These are phyloP conservation scores for Parambassis ranga DNA, from an alignment of 2,797 vertebrate species.

Conservation along the genomic window DNA sequence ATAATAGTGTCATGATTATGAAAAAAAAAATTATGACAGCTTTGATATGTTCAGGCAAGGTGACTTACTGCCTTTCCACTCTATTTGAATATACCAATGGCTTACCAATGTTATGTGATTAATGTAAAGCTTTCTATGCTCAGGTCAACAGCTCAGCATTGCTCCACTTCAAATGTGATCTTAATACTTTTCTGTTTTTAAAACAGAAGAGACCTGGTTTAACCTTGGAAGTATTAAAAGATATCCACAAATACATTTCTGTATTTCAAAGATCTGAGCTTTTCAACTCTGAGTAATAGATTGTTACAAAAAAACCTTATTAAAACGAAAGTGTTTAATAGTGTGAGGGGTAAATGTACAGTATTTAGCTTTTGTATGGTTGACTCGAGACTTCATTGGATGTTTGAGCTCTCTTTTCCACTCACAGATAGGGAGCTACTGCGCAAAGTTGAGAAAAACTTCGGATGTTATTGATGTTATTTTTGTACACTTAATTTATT, in stretches of 20 bases:
- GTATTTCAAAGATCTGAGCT: slow-evolving; percentile 99
- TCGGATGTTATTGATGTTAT: slow-evolving; percentile 85
- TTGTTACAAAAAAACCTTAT: slow-evolving; percentile 94
- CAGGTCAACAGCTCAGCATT: slow-evolving; percentile 96
- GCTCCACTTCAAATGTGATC: slow-evolving; percentile 85
- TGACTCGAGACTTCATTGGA: slow-evolving; percentile 95
- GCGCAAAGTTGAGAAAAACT: slow-evolving; percentile 77
- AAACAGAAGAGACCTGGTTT: slow-evolving; percentile 65
- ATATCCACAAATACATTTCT: slow-evolving; percentile 83
- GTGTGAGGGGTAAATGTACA: slow-evolving; percentile 98
- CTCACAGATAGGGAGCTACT: slow-evolving; percentile 76
- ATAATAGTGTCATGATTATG: slow-evolving; percentile 78
- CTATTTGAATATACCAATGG: slow-evolving; percentile 91
- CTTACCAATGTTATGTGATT: slow-evolving; percentile 97
- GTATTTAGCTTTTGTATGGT: slow-evolving; percentile 99
- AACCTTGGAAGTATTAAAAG: slow-evolving; percentile 84
- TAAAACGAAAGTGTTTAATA: slow-evolving; percentile 98
- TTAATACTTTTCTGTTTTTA: slow-evolving; percentile 69
- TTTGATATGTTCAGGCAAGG: slow-evolving; percentile 78
- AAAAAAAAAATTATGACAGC: slow-evolving; percentile 79
- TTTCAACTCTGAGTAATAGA: slow-evolving; percentile 85
- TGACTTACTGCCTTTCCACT: slow-evolving; percentile 76
- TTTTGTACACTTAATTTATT: slow-evolving; percentile 89
- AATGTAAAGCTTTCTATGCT: slow-evolving; percentile 99
- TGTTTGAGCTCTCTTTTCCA: slow-evolving; percentile 86